Base-by-base conservation (phyloP, 1,140 invertebrate species). In the Anagrus nilaparvatae region DNA sequence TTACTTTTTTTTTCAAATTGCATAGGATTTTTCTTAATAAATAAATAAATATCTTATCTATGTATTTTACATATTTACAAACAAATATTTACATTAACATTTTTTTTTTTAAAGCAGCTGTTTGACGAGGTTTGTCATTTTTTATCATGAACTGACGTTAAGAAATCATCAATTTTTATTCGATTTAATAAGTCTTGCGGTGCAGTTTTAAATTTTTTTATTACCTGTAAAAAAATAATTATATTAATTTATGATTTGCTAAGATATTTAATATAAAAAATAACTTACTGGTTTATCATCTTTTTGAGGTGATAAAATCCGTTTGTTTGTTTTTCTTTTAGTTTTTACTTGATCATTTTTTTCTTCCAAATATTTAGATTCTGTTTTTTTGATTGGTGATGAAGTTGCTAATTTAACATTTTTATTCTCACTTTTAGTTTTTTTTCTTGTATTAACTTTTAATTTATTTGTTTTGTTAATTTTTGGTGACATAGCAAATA, bases 141-240 rank as follows among this genome's bases (percentile, higher is more conserved):
- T n/a, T n/a, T n/a, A 3, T 28, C 58, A 33, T 63, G 60, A 34
- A 63, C 57, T 5, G 45, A 48, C 10, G 50, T 53, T 17, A 63
- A 44, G 42, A 63, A 57, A 33, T 59, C 49, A 31, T 63, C 54
- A 8, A 63, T 47, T 32, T 56, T 43, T 19, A 63, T 36, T 38
- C 54, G 56, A 16, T 32, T 60, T 7, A 63, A 32, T 27, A 61
- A 31, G 13, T 29, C 19, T 41, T 51, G 50, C 1, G 58, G 58
- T 43, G 60, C 49, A n/a, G 43, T 46, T 27, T 40, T 37, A 7
- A 33, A 16, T 18, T 50, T 56, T 30, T 56, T 59, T 3, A 59
- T 52, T 18, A 42, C 31, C 55, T 56, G 28, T 23, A 43, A 40
- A 27, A 33, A 21, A 42, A 38, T 20, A 25, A 14, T 16, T 5